These are phyloP conservation scores for Bovichtus variegatus DNA, from an alignment of 2,797 vertebrate genomes.

Conservation along the genomic window DNA sequence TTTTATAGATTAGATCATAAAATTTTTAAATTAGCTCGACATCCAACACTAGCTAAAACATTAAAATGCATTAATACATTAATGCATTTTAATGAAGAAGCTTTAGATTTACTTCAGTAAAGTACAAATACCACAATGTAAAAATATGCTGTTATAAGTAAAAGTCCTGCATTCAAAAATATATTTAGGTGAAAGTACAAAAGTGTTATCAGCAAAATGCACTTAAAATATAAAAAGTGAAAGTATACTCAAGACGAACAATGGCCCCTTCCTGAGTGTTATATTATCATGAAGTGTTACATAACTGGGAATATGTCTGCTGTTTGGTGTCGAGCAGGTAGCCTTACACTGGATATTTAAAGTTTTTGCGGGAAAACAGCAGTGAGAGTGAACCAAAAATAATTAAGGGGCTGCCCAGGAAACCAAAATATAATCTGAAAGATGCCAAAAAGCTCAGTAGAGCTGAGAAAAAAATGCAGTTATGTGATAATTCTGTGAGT, in stretches of 20 bases:
- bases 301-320: not conserved
- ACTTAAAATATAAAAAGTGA: not conserved
- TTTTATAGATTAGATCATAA: not conserved
- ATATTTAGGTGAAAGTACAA: not conserved
- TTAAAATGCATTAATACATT: too few relatives aligned
- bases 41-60: too few relatives aligned
- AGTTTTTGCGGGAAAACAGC: not conserved
- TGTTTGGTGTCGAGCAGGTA: not conserved
- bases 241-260: not conserved
- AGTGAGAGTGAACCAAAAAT: not conserved
- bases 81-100: too few relatives aligned
- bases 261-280: not conserved
- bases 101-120: not conserved
- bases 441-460: not conserved
- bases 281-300: not conserved
- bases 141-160: not conserved
- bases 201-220: not conserved
- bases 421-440: not conserved
- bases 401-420: not conserved
- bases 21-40: not conserved
- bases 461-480: not conserved
- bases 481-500: too few relatives aligned
- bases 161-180: not conserved
- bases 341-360: not conserved
- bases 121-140: not conserved